phyloP scores from a whole-genome alignment of 2,797 vertebrate genomes.

The Holocentrus rufus region DNA sequence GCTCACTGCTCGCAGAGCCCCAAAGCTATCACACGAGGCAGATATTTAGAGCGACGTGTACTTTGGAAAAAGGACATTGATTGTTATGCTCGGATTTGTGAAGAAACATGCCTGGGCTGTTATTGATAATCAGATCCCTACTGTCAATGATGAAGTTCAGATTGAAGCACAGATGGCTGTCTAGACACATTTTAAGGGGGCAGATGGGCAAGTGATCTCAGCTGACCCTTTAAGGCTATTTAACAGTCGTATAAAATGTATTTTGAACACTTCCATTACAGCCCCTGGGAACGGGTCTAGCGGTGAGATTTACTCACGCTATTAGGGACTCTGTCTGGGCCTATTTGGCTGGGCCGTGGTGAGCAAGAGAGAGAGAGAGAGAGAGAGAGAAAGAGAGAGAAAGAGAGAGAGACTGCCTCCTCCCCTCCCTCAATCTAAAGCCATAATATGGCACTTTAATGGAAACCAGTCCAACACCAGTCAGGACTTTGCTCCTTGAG shows the following conservation, averaged over 20 bases:
- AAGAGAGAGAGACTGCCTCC: slow-evolving; percentile 8
- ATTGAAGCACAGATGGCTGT: slow-evolving; percentile 35
- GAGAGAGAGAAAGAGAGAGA: slow-evolving; percentile 31
- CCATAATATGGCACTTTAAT: slow-evolving; percentile 67
- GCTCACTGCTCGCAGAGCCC: slow-evolving; percentile 13
- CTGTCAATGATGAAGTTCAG: slow-evolving; percentile 53
- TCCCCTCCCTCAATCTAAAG: slow-evolving; percentile 38
- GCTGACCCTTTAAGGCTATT: slow-evolving; percentile 62
- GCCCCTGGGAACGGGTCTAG: slow-evolving; percentile 59
- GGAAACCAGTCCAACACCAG: slow-evolving; percentile 64
- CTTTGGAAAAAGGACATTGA: slow-evolving; percentile 36
- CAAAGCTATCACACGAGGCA: slow-evolving; percentile 11
- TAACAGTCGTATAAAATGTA: slow-evolving; percentile 69
- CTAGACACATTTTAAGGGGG: slow-evolving; percentile 40
- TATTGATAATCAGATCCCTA: slow-evolving; percentile 52
- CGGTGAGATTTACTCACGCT: slow-evolving; percentile 74
- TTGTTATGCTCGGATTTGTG: slow-evolving; percentile 49
- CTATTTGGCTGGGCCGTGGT: slow-evolving; percentile 65
- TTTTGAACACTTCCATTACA: slow-evolving; percentile 64
- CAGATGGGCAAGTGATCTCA: slow-evolving; percentile 53
- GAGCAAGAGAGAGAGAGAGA: slow-evolving; percentile 29
- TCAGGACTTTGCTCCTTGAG: slow-evolving; percentile 42
- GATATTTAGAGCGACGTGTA: slow-evolving; percentile 44
- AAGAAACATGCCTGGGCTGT: slow-evolving; percentile 36
- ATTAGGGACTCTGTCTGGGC: slow-evolving; percentile 65